Evolutionary conservation across 2,113 vertebrate species (phyloP).

Genomic region (Serinus canaria): DNA sequence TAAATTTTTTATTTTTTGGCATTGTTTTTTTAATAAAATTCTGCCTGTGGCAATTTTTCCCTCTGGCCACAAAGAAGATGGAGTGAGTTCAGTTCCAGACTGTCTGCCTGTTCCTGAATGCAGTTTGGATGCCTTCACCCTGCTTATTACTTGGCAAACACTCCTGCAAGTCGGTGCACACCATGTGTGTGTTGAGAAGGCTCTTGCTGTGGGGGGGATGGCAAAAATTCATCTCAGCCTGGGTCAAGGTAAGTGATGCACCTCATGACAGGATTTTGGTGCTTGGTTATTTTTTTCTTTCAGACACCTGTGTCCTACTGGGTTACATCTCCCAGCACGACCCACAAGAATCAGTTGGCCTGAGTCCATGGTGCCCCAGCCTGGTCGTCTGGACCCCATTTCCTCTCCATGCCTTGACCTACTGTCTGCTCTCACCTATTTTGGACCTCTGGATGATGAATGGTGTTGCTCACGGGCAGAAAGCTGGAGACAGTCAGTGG

Average conservation of each 20-base stretch:
- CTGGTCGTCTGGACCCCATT: not conserved
- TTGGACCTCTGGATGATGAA: not conserved
- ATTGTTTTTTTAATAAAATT: conserved; percentile 5
- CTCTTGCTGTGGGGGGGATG: not conserved
- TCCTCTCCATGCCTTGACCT: not conserved
- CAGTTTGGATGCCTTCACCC: not conserved
- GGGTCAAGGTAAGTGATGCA: accelerated
- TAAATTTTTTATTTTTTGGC: not conserved
- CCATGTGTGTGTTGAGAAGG: not conserved
- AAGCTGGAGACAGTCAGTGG: not conserved
- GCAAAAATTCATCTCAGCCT: not conserved
- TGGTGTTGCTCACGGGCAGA: not conserved
- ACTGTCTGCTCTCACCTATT: not conserved
- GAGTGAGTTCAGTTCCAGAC: not conserved
- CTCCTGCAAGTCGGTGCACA: not conserved
- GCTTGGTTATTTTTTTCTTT: not conserved
- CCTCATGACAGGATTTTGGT: not conserved
- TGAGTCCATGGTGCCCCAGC: not conserved
- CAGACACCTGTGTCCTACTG: not conserved
- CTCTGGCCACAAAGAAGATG: not conserved
- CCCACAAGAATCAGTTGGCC: not conserved
- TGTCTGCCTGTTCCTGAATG: not conserved
- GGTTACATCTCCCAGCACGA: not conserved
- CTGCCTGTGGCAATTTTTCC: not conserved
- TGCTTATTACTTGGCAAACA: conserved; percentile 1